A percentile compares a stretch with the other conserved stretches of the same genome.
These are phyloP conservation scores for Octodon degus DNA, from an alignment of 2,113 vertebrate genomes.

Conservation along the genomic window DNA sequence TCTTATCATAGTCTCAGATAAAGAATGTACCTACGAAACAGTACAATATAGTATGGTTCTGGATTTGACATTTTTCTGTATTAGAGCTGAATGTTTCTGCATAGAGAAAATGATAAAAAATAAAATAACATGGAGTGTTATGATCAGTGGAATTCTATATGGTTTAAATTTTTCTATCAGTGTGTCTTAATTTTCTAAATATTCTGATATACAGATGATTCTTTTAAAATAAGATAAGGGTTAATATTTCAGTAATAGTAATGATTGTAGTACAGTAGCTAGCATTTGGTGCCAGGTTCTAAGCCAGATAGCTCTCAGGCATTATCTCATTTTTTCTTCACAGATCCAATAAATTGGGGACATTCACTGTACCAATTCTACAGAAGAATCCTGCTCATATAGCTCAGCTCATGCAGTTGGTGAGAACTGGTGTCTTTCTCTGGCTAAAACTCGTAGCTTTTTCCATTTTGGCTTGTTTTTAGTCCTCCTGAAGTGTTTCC, in stretches of 20 bases:
- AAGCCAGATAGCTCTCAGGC: fast-evolving
- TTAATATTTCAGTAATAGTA: neutral
- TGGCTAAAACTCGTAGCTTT: neutral
- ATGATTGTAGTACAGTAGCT: neutral
- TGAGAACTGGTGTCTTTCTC: neutral
- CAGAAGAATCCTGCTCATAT: neutral
- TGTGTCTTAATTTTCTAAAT: neutral
- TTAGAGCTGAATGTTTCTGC: neutral
- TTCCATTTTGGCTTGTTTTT: neutral
- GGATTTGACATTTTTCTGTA: neutral
- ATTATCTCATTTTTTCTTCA: neutral
- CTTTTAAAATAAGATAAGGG: neutral
- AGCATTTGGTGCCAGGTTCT: neutral
- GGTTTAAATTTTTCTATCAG: neutral
- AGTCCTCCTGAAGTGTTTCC: neutral
- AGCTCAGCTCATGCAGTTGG: neutral
- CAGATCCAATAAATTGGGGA: fast-evolving
- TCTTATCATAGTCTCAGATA: neutral
- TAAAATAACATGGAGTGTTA: neutral
- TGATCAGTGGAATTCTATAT: neutral
- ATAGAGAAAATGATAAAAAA: neutral
- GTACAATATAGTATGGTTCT: too few species aligned
- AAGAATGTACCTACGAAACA: neutral
- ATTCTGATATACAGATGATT: neutral
- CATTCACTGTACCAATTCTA: fast-evolving